Evolutionary conservation across 2,797 vertebrate species (phyloP), one percentile per base, ranked within the genome.

Genomic region (Coilia nasus): DNA sequence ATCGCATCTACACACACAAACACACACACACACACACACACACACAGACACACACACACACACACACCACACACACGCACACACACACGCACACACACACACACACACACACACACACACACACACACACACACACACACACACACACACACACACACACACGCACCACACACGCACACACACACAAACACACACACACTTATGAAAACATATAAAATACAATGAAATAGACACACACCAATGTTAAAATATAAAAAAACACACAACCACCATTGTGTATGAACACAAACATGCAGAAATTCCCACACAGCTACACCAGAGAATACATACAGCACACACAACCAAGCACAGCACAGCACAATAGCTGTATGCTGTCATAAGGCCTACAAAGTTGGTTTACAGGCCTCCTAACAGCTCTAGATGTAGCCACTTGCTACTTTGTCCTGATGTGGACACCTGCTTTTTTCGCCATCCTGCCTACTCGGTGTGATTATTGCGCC

Each of bases 1-100:
- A 50, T 81, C 35, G 25, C 59, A 81, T 28, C 2, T 17, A 54
- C 78, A 81, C 14, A 41, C 28, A 83, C 54, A 17, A 9, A 50
- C 41, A 41, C 83, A 56, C 14, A 81, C 21, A 11, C n/a, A 81
- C 44, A 86, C n/a, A 47, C 41, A 71, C 64, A 71, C 64, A 71
- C 25, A 31, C 64, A 71, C 62, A 67, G 23, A 67, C 62, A 64
- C 62, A 64, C 23, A 28, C 23, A 62, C 7, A 28, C 62, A 67
- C 62, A 67, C 62, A 67, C 62, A 67, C 62, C 21, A 11, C n/a
- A 81, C 44, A 86, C n/a, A 47, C 41, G 31, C 64, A 71, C 64
- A 71, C 25, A 31, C 64, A 71, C 62, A 67, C 62, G 28, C 62
- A 64, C 62, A 64, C 23, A 28, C 23, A 62, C 7, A 28, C 62